Conservation (phyloP, 1,140 invertebrate species). For the Sminthurides bifidus region DNA sequence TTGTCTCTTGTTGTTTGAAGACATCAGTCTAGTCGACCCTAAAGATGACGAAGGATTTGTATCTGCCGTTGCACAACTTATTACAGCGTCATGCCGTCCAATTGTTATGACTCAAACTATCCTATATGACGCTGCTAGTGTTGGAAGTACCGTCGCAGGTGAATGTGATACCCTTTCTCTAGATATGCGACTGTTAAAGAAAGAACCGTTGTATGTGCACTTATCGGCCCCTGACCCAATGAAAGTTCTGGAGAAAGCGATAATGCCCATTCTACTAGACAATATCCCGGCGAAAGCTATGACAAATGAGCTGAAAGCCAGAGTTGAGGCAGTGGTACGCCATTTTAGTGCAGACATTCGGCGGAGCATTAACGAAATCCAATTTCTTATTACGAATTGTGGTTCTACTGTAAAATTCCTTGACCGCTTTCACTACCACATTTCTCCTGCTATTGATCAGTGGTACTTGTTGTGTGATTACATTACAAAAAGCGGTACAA, state of each 20-base stretch:
- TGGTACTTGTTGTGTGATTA: no score
- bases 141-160: background rate
- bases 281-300: background rate
- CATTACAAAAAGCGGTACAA: no score
- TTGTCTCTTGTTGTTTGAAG: conserved; percentile 27
- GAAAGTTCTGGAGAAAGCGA: conserved; percentile 16
- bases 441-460: no score
- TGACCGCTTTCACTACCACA: no score
- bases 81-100: conserved; percentile 20
- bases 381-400: no score
- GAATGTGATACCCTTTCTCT: conserved; percentile 1
- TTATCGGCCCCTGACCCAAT: conserved; percentile 9
- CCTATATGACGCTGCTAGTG: background rate
- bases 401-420: no score
- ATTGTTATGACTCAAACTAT: conserved; percentile 27
- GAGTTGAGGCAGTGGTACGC: conserved; percentile 14
- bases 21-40: conserved; percentile 18
- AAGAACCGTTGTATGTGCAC: conserved; percentile 20
- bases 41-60: conserved; percentile 31
- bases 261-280: conserved; percentile 22
- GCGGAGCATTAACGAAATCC: conserved; percentile 23
- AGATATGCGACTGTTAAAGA: conserved; percentile 24
- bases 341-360: conserved; percentile 23
- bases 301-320: background rate
- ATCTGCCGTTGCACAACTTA: conserved; percentile 25